A percentile compares a stretch with the other conserved stretches of the same genome.
phyloP scores from a whole-genome alignment of 2,113 vertebrate species.

The Donacobius atricapilla region DNA sequence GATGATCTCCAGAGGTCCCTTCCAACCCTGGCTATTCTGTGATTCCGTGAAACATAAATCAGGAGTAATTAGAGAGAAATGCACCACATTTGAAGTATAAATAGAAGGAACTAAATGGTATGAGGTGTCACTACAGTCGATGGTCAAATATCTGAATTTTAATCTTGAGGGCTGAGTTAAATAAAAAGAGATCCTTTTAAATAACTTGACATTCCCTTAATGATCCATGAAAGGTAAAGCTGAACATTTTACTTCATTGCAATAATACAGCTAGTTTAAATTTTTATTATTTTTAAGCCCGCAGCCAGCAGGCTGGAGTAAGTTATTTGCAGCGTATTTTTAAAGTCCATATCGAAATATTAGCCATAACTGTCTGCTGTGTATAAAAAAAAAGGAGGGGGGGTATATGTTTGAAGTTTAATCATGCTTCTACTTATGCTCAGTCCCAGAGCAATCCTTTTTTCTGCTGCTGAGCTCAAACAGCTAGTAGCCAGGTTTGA shows the following conservation, averaged over 20 bases:
- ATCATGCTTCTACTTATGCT: slow-evolving; percentile 79
- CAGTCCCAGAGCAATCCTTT: slow-evolving; percentile 82
- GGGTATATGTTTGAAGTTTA: slow-evolving; percentile 78
- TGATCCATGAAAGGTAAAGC: slow-evolving; percentile 18
- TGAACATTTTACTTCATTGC: neutral
- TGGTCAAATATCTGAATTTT: neutral
- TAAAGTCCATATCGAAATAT: slow-evolving; percentile 68
- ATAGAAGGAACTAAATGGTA: neutral
- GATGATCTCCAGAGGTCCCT: neutral
- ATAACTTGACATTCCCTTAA: slow-evolving; percentile 7
- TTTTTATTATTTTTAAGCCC: slow-evolving; percentile 31
- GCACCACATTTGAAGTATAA: neutral
- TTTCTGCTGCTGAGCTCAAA: slow-evolving; percentile 84
- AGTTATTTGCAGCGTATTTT: slow-evolving; percentile 71
- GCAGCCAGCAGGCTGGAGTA: neutral
- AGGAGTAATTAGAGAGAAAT: neutral
- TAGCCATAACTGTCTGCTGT: slow-evolving; percentile 69
- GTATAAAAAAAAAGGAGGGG: slow-evolving; percentile 46
- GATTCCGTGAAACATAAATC: neutral
- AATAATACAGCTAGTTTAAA: neutral
- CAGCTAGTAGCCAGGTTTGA: slow-evolving; percentile 88
- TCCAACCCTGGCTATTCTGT: neutral
- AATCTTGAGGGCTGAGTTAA: neutral
- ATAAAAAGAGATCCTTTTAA: slow-evolving; percentile 4
- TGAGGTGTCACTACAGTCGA: neutral